Evolutionary conservation across 2,888 invertebrate species (phyloP).

Genomic region (Copidosoma aretas): DNA sequence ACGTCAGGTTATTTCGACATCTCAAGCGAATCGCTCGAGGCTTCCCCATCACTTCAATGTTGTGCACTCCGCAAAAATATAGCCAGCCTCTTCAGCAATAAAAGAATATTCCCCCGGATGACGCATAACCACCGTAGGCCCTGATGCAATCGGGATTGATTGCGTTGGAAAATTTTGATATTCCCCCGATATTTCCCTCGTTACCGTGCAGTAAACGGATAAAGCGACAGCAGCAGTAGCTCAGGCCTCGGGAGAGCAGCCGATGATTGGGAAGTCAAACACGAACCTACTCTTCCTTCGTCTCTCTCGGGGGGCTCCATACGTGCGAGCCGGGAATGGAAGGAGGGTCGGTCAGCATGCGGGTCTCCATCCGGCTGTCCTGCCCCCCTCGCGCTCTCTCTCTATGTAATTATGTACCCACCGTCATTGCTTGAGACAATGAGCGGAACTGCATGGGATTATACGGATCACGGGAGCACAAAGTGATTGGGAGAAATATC

Average conservation of each 20-base stretch:
- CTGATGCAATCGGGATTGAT: slow-evolving; percentile 34
- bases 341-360: slow-evolving; percentile 40
- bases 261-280: slow-evolving; percentile 48
- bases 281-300: slow-evolving; percentile 22
- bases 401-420: slow-evolving; percentile 48
- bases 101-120: background rate
- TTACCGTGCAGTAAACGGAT: slow-evolving; percentile 37
- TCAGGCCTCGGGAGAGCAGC: too few relatives aligned
- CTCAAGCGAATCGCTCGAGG: too few relatives aligned
- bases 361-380: slow-evolving; percentile 34
- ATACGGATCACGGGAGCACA: background rate
- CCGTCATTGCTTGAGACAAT: slow-evolving; percentile 38
- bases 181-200: slow-evolving; percentile 39
- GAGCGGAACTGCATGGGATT: slow-evolving; percentile 10
- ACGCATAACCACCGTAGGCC: background rate
- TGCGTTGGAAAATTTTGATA: slow-evolving; percentile 37
- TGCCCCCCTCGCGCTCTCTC: slow-evolving; percentile 18
- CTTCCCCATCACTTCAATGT: too few relatives aligned
- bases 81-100: background rate
- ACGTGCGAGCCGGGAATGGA: slow-evolving; percentile 13
- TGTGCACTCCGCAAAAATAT: too few relatives aligned
- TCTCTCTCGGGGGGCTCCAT: slow-evolving; percentile 22
- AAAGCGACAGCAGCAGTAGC: slow-evolving; percentile 29
- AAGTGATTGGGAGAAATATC: slow-evolving; percentile 7
- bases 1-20: too few relatives aligned